phyloP scores from a whole-genome alignment of 2,888 invertebrate species.

The Eubasilissa splendida region DNA sequence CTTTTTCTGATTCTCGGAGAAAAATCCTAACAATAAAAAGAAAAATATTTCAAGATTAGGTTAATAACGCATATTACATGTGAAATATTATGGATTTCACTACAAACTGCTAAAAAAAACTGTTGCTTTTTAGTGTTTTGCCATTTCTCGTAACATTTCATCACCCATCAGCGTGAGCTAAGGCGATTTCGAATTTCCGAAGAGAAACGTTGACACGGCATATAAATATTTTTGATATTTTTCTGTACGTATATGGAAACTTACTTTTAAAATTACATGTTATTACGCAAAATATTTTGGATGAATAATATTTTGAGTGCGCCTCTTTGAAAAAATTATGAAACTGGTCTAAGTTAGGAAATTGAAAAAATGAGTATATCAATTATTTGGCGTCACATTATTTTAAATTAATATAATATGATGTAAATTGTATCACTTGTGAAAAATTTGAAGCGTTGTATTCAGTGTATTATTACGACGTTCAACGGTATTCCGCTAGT shows the following conservation, averaged over 20 bases:
- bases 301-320: too few relatives aligned
- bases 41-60: background rate
- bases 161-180: background rate
- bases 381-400: background rate
- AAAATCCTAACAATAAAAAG: background rate
- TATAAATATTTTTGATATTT: too few relatives aligned
- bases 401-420: background rate
- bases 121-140: background rate
- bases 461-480: too few relatives aligned
- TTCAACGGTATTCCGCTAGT: too few relatives aligned
- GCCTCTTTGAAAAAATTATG: background rate
- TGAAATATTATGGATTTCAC: background rate
- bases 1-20: background rate
- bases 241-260: too few relatives aligned
- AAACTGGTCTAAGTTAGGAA: background rate
- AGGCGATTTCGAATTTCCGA: background rate
- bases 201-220: too few relatives aligned
- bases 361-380: background rate
- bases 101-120: background rate
- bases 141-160: background rate
- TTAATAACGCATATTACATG: background rate
- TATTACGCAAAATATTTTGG: too few relatives aligned
- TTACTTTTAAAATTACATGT: too few relatives aligned
- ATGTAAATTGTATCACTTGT: too few relatives aligned
- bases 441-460: too few relatives aligned